Evolutionary conservation across 1,140 invertebrate species (phyloP).

Genomic region (Hermetia illucens): DNA sequence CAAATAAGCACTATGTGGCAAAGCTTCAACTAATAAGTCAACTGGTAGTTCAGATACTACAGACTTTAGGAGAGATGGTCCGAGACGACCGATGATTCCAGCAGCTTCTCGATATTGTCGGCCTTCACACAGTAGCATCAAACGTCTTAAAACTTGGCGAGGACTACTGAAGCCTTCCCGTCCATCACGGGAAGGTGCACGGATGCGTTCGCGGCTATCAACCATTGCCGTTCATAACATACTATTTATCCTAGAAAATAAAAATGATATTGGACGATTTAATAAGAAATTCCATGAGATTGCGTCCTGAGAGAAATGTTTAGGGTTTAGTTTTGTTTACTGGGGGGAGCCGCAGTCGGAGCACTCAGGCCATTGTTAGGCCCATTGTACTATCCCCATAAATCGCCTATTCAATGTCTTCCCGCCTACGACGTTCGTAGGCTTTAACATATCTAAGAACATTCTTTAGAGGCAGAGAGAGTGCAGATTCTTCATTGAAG

Average conservation of each 20-base stretch:
- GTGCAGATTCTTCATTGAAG: too few species aligned
- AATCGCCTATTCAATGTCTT: too few species aligned
- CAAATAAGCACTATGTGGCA: slow-evolving; percentile 72
- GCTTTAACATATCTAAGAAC: too few species aligned
- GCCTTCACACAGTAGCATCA: slow-evolving; percentile 62
- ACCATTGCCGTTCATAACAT: slow-evolving; percentile 29
- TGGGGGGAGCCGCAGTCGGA: too few species aligned
- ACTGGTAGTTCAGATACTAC: slow-evolving; percentile 67
- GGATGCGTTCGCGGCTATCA: slow-evolving; percentile 40
- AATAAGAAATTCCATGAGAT: too few species aligned
- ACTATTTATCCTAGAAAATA: background rate
- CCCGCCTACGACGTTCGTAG: too few species aligned
- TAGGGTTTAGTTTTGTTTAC: too few species aligned
- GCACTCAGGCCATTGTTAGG: too few species aligned
- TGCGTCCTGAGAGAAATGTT: too few species aligned
- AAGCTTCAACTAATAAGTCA: slow-evolving; percentile 70
- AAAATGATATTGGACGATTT: too few species aligned
- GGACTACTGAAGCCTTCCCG: slow-evolving; percentile 56
- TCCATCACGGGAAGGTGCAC: slow-evolving; percentile 31
- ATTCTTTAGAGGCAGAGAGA: too few species aligned
- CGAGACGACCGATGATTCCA: slow-evolving; percentile 56
- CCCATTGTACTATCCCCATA: too few species aligned
- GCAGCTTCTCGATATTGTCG: slow-evolving; percentile 67
- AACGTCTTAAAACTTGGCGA: slow-evolving; percentile 51
- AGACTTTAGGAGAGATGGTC: slow-evolving; percentile 52